Evolutionary conservation across 2,113 vertebrate genomes (phyloP).

Genomic region (Aptenodytes forsteri): DNA sequence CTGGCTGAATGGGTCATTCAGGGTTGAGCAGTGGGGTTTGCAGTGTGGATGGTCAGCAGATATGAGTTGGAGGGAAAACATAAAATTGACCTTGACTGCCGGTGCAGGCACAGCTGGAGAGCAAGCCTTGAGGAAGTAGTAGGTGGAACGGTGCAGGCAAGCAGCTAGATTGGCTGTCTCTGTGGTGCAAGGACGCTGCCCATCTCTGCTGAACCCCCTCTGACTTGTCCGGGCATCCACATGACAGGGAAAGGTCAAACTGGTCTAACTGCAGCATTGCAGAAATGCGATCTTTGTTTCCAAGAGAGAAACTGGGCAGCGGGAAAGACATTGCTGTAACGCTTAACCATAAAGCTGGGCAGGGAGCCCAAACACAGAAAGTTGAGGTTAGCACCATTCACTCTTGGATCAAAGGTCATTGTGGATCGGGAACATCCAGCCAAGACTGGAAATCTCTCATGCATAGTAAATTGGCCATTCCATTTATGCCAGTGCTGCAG

Average conservation of each 20-base stretch:
- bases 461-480: not conserved
- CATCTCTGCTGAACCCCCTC: not conserved
- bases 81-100: not conserved
- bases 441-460: conserved; percentile 14
- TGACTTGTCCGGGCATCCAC: not conserved
- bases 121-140: not conserved
- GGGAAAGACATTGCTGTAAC: not conserved
- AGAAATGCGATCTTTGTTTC: conserved; percentile 30
- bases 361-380: conserved; percentile 35
- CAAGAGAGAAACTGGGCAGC: not conserved
- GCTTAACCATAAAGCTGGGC: conserved; percentile 50
- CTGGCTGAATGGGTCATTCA: not conserved
- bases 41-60: not conserved
- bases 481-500: not conserved
- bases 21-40: not conserved
- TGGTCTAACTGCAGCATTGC: conserved; percentile 38
- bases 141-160: not conserved
- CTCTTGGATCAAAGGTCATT: conserved; percentile 22
- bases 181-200: not conserved
- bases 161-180: not conserved
- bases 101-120: not conserved
- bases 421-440: not conserved
- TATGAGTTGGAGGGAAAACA: not conserved
- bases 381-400: conserved; percentile 19
- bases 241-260: conserved; percentile 27